Conservation (phyloP, 2,113 vertebrate species). For the Delphinapterus leucas region DNA sequence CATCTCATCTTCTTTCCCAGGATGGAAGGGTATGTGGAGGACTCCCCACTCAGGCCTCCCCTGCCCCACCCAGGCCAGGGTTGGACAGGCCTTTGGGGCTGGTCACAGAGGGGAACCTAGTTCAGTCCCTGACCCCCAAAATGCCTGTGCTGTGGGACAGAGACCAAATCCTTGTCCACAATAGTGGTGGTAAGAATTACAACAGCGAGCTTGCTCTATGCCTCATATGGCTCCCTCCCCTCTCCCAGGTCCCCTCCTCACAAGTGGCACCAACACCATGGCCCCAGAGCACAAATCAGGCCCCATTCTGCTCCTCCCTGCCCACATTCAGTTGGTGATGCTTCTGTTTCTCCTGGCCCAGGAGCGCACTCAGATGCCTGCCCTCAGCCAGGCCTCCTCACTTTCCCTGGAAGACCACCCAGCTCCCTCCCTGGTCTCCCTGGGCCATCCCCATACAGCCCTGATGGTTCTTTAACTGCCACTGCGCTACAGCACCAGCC, state of each 20-base stretch:
- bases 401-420: not conserved
- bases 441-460: constrained; percentile 39
- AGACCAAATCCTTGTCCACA: too few relatives aligned
- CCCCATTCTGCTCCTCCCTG: not conserved
- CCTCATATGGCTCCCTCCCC: accelerated
- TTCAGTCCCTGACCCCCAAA: not conserved
- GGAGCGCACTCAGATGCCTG: not conserved
- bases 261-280: not conserved
- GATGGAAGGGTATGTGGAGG: not conserved
- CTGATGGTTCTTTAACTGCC: not conserved
- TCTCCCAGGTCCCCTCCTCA: not conserved
- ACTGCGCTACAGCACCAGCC: not conserved
- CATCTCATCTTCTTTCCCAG: not conserved
- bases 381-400: not conserved
- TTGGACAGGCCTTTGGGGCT: not conserved
- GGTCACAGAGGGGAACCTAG: not conserved
- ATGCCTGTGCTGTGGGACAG: not conserved
- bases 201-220: not conserved
- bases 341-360: not conserved
- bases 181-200: accelerated
- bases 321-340: not conserved
- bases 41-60: not conserved
- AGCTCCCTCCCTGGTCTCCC: constrained; percentile 21
- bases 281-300: not conserved
- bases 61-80: not conserved